These are phyloP conservation scores for Scalopus aquaticus DNA, from an alignment of 2,113 vertebrate species.

Conservation along the genomic window DNA sequence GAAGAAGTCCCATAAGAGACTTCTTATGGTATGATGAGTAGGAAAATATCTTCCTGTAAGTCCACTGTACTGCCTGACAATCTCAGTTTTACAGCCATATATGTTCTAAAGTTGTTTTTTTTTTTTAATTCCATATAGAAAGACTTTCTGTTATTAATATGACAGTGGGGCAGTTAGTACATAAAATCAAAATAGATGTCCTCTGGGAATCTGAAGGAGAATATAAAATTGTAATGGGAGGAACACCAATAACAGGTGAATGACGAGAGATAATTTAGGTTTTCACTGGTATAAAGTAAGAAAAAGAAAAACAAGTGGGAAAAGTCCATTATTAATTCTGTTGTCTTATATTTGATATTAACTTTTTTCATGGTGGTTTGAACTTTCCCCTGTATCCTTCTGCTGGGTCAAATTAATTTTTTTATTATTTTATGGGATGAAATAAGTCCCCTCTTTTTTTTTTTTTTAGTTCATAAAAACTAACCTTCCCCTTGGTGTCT, in stretches of 20 bases:
- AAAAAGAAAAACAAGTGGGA: neutral
- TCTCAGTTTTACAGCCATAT: constrained; percentile 3
- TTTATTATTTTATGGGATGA: constrained; percentile 35
- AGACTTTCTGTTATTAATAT: neutral
- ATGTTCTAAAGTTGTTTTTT: neutral
- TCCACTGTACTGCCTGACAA: neutral
- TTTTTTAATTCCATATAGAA: neutral
- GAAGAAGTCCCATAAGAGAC: too few relatives aligned
- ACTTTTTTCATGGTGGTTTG: neutral
- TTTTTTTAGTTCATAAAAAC: neutral
- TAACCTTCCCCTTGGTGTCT: neutral
- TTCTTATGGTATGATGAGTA: neutral
- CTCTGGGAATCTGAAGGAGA: neutral
- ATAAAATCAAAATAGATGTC: neutral
- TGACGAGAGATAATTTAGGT: neutral
- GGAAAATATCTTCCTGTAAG: neutral
- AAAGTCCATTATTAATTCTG: neutral
- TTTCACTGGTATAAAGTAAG: neutral
- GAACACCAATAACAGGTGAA: neutral
- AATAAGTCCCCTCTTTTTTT: neutral
- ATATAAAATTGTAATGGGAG: too few relatives aligned
- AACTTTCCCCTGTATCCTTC: neutral
- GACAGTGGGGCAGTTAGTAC: neutral
- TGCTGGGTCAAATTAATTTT: neutral
- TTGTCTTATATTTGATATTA: neutral